Evolutionary conservation across 37 sponge, comb jelly and placozoan species (phyloP), one percentile per base, ranked within the genome.

Genomic region (Oopsacas minuta): DNA sequence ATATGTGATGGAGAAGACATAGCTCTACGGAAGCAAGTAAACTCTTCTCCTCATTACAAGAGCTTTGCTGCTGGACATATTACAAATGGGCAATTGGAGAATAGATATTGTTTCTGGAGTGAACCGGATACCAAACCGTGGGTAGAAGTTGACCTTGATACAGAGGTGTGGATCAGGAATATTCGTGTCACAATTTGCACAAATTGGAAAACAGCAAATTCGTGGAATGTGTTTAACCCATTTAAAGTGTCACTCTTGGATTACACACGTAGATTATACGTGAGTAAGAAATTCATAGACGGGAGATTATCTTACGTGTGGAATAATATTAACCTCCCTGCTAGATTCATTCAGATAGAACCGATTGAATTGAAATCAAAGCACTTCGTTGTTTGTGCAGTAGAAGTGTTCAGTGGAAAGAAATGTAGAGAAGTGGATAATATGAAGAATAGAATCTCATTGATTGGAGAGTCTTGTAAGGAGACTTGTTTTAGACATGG

Each of bases 1-100:
- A 86, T 90, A 82, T 92, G 92, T 86, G 90, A 90, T 88, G 92
- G 92, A 0, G 30, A 37, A 12, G 83, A 92, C 86, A 36, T 88
- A 17, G 92, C 92, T 30, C 52, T 52, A 49, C 81, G 84, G 20
- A 83, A 81, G 34, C 38, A 61, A 52, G 89, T 85, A 69, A 25
- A 83, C 52, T 3, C 39, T 28, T 53, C 52, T 10, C 39, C 88
- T 81, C 23, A 23, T 30, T 61, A 46, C 51, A 81, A 46, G 36
- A 84, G 52, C 52, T 90, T 90, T 84, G 39, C 46, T 39, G 38
- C 92, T 35, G 82, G 49, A n/a, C 86, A 92, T 81, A 90, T 90
- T 22, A 81, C 90, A 81, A 90, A 92, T 82, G 92, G 90, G 0
- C 25, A 88, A 37, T 30, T 85, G 37, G 84, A 61, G 22, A 81